Conservation (phyloP, 1,140 invertebrate species). For the Drosophila pectinifera region DNA sequence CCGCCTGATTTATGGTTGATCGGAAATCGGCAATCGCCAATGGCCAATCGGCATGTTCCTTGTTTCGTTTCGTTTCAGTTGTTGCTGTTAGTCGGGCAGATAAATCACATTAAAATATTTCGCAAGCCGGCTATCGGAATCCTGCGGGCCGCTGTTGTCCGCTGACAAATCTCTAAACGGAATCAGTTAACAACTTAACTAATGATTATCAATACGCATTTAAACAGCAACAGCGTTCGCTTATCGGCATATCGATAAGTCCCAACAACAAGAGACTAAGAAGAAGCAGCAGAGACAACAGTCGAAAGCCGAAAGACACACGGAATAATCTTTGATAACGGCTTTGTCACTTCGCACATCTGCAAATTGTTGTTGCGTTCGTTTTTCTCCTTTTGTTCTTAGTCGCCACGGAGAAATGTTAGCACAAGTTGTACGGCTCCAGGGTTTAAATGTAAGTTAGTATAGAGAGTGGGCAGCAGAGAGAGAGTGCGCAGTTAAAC, state of each 20-base stretch:
- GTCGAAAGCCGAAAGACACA: slow-evolving; percentile 23
- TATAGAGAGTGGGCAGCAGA: no score
- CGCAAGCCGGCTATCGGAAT: slow-evolving; percentile 20
- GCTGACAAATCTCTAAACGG: slow-evolving; percentile 77
- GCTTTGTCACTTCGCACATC: slow-evolving; percentile 66
- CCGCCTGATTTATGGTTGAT: slow-evolving; percentile 66
- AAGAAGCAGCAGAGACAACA: slow-evolving; percentile 8
- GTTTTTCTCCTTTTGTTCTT: slow-evolving; percentile 9
- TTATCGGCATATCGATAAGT: slow-evolving; percentile 48
- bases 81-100: slow-evolving; percentile 50
- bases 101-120: slow-evolving; percentile 84
- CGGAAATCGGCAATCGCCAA: background rate
- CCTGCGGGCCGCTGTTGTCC: slow-evolving; percentile 28
- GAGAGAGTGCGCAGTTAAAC: no score
- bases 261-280: background rate
- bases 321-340: slow-evolving; percentile 72
- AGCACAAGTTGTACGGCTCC: background rate
- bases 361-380: slow-evolving; percentile 46
- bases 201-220: slow-evolving; percentile 79
- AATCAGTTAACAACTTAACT: slow-evolving; percentile 83
- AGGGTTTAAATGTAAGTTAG: no score
- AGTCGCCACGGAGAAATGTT: slow-evolving; percentile 37
- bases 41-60: slow-evolving; percentile 15
- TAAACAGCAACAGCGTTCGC: slow-evolving; percentile 50
- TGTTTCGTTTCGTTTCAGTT: slow-evolving; percentile 1